Evolutionary conservation across 2,113 vertebrate species (phyloP).

Genomic region (Ciconia maguari): DNA sequence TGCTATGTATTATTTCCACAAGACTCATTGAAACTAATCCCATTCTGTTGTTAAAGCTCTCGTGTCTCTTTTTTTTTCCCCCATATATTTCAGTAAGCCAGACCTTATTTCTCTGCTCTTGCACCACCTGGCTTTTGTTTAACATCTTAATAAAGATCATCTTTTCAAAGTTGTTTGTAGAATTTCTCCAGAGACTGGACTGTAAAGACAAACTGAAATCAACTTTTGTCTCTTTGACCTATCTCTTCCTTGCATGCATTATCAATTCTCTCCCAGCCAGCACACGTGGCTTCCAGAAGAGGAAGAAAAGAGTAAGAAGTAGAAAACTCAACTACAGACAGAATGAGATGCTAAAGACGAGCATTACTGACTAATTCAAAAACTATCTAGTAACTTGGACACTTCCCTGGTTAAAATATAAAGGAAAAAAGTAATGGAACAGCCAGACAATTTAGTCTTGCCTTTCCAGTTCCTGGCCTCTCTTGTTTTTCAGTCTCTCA

Average conservation of each 20-base stretch:
- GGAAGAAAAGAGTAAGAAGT: not conserved
- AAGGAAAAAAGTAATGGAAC: conserved; percentile 22
- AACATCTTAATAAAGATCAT: conserved; percentile 4
- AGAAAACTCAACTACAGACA: conserved; percentile 11
- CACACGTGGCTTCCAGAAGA: conserved; percentile 26
- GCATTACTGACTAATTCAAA: not conserved
- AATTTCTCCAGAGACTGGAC: conserved; percentile 27
- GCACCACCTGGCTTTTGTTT: conserved; percentile 27
- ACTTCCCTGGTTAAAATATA: conserved; percentile 12
- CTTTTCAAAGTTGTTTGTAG: conserved; percentile 45
- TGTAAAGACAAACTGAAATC: conserved; percentile 4
- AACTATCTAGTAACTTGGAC: conserved; percentile 1
- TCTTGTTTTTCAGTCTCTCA: conserved; percentile 15
- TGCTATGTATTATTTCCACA: not conserved
- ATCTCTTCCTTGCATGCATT: not conserved
- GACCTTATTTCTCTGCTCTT: conserved; percentile 18
- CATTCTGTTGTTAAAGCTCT: conserved; percentile 20
- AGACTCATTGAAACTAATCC: not conserved
- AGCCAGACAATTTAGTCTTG: not conserved
- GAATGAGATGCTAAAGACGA: conserved; percentile 12
- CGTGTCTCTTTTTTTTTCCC: not conserved
- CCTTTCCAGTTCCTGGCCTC: not conserved
- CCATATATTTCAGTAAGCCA: not conserved
- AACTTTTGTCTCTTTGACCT: not conserved
- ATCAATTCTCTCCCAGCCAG: not conserved